Evolutionary conservation across 1,140 invertebrate species (phyloP), one percentile per base, ranked within the genome.

Genomic region (Teleogryllus occipitalis): DNA sequence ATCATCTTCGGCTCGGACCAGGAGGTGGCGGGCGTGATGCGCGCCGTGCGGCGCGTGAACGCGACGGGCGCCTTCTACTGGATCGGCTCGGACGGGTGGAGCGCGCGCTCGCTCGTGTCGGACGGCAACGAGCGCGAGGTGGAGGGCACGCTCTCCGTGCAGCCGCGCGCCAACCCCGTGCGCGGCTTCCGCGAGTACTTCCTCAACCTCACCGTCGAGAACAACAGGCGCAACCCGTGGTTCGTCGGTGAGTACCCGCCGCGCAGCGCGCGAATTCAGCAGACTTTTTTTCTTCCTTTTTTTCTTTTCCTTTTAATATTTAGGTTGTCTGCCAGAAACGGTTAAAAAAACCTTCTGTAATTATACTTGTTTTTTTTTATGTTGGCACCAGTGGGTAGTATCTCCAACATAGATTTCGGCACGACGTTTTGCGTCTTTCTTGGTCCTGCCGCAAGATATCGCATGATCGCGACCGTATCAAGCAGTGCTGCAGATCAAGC

Each of bases 1-100:
- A 98, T 98, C 80, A 94, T 98, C 83, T 98, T 97, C 85, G 97
- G 95, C 0, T 98, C 96, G 0, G 96, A 98, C 87, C 97, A 98
- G 88, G 97, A 98, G 88, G 97, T 98, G 12, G 95, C 95, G 0
- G 95, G 94, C 15, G 90, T 98, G 74, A 98, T 98, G 97, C 88
- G 92, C 80, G 96, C 97, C 0, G 95, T 98, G 0, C 89, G 93
- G 75, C 89, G 96, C 22, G 90, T 90, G 77, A 97, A 97, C 83
- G 95, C 94, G n/a, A 97, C 96, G 7, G 93, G 94, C 7, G 90
- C 89, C 75, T 98, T 98, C 87, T 94, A 95, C 46, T 98, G 96
- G 97, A 97, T 98, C 47, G 96, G 96, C 0, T 96, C 95, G 74
- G 96, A 98, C 84, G 97, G 96, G 5, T 97, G 96, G 95, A 94